Percentiles rank a stretch among this genome's conserved stretches.
Evolutionary conservation across 2,797 vertebrate genomes (phyloP).

Genomic region (Gastrophryne carolinensis): DNA sequence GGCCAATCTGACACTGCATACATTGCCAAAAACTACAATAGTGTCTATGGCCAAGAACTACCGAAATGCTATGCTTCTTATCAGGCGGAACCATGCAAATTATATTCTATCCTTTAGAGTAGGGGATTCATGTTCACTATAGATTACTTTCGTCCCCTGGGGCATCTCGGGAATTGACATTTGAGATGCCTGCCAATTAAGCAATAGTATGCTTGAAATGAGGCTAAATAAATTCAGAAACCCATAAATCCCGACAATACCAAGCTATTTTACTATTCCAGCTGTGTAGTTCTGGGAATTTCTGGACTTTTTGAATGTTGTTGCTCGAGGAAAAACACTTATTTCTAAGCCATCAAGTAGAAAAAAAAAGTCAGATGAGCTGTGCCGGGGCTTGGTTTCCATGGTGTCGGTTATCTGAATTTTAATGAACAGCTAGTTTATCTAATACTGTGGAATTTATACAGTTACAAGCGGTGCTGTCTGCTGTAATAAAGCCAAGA

Average conservation of each 20-base stretch:
- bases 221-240: no score
- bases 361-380: conserved; percentile 16
- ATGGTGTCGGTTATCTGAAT: conserved; percentile 33
- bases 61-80: no score
- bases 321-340: conserved; percentile 25
- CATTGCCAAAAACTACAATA: no score
- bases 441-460: conserved; percentile 13
- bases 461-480: not conserved
- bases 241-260: not conserved
- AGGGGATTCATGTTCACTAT: no score
- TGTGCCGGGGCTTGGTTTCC: conserved; percentile 24
- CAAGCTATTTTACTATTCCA: not conserved
- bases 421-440: conserved; percentile 38
- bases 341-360: conserved; percentile 17
- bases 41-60: no score
- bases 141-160: no score
- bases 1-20: no score
- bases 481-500: conserved; percentile 11
- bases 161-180: no score
- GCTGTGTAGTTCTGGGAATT: not conserved
- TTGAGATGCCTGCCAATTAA: no score
- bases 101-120: no score
- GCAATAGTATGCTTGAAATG: no score
- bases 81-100: no score
- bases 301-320: not conserved